Base-by-base conservation (phyloP, 2,113 vertebrate genomes). In the Gavia stellata region DNA sequence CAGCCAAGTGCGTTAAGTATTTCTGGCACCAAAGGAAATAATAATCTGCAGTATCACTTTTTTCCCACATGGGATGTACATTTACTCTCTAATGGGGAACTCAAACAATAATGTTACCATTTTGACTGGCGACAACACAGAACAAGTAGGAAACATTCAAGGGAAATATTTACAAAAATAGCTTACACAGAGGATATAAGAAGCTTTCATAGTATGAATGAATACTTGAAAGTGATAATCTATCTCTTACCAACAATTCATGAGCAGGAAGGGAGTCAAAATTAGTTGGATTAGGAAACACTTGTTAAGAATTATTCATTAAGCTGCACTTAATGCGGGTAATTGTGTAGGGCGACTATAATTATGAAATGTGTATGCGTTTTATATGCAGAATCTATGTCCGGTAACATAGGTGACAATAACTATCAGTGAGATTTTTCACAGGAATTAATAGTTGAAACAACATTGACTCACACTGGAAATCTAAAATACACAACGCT, bases 141-240 rank as follows among this genome's bases (percentile, higher is more conserved):
- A 86, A 92, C n/a, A 82, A 93, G 82, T 16, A 90, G 59, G 86
- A 86, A 96, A 93, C 65, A 92, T 93, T 96, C 82, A 94, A 73
- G 55, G 61, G 90, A 94, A 96, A 83, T 88, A 74, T 50, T 86
- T 81, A 84, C 34, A 71, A 78, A 96, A 91, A 85, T 61, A 91
- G 67, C 9, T 0, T 53, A 45, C 16, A 21, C 18, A 70, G n/a
- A 73, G 56, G 55, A 80, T 15, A 18, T 20, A 78, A 88, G 59
- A n/a, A 85, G 23, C 29, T 56, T 82, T 75, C 40, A 68, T 47
- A 50, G 42, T 38, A 40, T 24, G 26, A 81, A n/a, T 33, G 17
- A 92, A 56, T 87, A 71, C 55, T 70, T 86, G 53, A 70, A 94
- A 81, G 67, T 16, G 71, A 65, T 50, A 61, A 81, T 42, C 74